phyloP scores from a whole-genome alignment of 1,140 invertebrate species.

The Bemisia tabaci region DNA sequence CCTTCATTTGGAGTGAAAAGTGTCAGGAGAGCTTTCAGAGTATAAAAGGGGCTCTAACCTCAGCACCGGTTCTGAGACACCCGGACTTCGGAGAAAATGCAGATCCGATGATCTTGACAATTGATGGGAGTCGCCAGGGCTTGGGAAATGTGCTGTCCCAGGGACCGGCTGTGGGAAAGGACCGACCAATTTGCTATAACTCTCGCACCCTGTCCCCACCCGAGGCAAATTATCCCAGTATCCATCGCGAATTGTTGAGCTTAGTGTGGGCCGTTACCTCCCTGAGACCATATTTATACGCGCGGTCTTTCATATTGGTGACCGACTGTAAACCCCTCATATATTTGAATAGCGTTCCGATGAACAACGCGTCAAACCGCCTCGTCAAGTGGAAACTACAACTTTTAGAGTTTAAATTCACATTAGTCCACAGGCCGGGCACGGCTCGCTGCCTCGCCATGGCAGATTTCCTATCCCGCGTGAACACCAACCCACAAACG shows the following conservation, averaged over 20 bases:
- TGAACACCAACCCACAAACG: neutral
- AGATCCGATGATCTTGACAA: neutral
- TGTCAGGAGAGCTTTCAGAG: conserved; percentile 6
- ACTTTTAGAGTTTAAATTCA: neutral
- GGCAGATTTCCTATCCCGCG: neutral
- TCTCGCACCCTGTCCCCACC: neutral
- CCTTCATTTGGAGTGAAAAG: conserved; percentile 6
- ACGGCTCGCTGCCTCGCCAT: neutral
- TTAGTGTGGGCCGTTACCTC: neutral
- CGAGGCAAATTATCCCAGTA: neutral
- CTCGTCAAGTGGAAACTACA: neutral
- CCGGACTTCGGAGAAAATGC: neutral
- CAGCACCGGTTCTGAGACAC: neutral
- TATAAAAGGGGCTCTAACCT: conserved; percentile 3
- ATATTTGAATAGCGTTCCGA: neutral
- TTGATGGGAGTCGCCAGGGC: neutral
- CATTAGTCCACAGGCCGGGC: neutral
- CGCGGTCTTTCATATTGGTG: neutral
- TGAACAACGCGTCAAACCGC: neutral
- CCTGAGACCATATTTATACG: neutral
- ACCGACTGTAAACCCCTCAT: neutral
- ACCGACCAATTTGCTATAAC: neutral
- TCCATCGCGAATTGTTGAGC: neutral
- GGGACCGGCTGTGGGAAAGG: neutral
- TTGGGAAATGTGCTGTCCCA: neutral